phyloP scores from a whole-genome alignment of 2,797 vertebrate species.

The Trachops cirrhosus region DNA sequence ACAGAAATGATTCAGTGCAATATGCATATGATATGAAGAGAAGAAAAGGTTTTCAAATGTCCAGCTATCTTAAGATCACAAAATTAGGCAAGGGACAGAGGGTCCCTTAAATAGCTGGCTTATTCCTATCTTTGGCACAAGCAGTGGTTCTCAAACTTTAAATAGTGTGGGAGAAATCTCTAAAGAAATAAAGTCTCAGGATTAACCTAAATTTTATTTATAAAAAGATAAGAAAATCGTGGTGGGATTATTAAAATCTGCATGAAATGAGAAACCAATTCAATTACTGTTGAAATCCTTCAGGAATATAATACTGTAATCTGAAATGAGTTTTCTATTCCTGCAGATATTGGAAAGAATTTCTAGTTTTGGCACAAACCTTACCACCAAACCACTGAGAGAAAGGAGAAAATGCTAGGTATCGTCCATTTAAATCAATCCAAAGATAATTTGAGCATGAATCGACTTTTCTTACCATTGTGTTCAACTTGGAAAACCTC shows the following conservation, averaged over 20 bases:
- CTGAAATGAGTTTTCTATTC: conserved; percentile 3
- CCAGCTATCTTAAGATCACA: not conserved
- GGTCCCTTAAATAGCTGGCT: not conserved
- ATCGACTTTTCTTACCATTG: not conserved
- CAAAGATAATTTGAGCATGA: not conserved
- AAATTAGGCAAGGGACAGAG: conserved; percentile 6
- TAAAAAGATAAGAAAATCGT: not conserved
- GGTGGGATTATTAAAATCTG: not conserved
- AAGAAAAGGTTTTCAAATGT: not conserved
- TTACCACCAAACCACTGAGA: not conserved
- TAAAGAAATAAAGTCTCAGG: not conserved
- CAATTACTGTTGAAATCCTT: not conserved
- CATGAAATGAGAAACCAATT: not conserved
- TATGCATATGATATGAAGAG: not conserved
- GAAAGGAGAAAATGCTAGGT: not conserved
- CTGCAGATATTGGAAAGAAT: not conserved
- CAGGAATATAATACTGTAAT: conserved; percentile 1
- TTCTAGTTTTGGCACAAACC: not conserved
- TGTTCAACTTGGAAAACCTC: not conserved
- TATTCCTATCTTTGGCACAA: not conserved
- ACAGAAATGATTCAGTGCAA: not conserved
- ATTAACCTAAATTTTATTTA: not conserved
- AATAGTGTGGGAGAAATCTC: not conserved
- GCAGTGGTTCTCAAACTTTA: not conserved
- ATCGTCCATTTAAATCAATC: not conserved